Conservation (phyloP, 2,113 vertebrate genomes). For the Plotosus lineatus region DNA sequence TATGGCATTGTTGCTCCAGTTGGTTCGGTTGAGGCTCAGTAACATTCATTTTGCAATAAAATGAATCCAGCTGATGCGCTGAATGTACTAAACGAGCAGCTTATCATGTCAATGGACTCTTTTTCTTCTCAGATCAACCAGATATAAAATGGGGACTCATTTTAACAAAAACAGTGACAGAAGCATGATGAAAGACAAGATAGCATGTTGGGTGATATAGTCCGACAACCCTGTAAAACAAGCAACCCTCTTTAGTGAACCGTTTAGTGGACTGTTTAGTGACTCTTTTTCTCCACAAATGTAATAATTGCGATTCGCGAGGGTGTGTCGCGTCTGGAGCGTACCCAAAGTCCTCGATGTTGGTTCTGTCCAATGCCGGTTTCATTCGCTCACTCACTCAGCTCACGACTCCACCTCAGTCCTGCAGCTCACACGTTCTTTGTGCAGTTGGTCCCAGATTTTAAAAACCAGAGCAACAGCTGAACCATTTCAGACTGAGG, state of each 20-base stretch:
- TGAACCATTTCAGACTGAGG: constrained; percentile 1
- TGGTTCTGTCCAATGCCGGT: neutral
- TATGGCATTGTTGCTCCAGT: no score
- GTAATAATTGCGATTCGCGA: constrained; percentile 31
- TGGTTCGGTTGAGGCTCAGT: no score
- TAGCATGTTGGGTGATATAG: neutral
- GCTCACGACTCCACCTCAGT: neutral
- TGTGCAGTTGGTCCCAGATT: neutral
- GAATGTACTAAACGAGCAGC: no score
- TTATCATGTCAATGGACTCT: no score
- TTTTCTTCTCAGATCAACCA: no score
- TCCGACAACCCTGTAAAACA: constrained; percentile 24
- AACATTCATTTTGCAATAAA: no score
- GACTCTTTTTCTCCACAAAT: constrained; percentile 26
- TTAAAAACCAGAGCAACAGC: neutral
- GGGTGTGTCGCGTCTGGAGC: constrained; percentile 25
- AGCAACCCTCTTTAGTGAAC: constrained; percentile 19
- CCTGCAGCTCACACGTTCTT: neutral
- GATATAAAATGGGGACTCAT: no score
- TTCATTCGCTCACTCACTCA: neutral
- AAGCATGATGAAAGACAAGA: constrained; percentile 14
- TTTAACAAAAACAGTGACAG: constrained; percentile 14
- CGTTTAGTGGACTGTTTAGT: neutral
- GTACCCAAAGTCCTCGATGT: neutral
- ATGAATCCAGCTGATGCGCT: no score